A percentile compares a stretch with the other conserved stretches of the same genome.
These are phyloP conservation scores for Saccostrea glomerata DNA, from an alignment of 1,140 invertebrate genomes.

Conservation along the genomic window DNA sequence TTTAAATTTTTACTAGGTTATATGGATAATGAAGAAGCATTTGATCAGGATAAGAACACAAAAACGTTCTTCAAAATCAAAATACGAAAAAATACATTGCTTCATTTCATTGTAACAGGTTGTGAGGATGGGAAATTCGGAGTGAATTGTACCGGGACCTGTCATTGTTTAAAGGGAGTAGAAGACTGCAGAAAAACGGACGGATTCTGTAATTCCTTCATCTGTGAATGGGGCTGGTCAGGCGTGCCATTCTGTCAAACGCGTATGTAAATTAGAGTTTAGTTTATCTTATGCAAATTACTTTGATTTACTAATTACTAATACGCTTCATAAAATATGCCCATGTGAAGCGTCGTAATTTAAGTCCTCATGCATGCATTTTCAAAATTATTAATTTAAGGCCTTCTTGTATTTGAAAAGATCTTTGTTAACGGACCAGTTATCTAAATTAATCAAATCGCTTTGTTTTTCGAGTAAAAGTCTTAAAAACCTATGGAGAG, in stretches of 20 bases:
- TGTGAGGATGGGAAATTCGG: constrained; percentile 63
- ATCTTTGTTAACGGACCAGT: no score
- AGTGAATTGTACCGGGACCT: constrained; percentile 61
- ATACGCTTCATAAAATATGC: no score
- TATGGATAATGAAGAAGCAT: not conserved
- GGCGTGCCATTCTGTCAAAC: constrained; percentile 49
- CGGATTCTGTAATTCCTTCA: constrained; percentile 56
- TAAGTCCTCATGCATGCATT: no score
- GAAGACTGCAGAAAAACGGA: constrained; percentile 56
- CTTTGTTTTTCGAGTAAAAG: no score
- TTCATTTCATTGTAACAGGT: constrained; percentile 44
- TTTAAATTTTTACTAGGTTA: not conserved
- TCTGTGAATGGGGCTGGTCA: constrained; percentile 48
- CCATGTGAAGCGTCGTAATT: no score
- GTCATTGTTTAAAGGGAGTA: constrained; percentile 65
- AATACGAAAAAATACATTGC: not conserved
- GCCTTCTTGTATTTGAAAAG: no score
- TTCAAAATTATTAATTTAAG: no score
- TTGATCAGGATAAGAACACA: not conserved
- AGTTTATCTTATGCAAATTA: not conserved
- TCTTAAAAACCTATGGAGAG: no score
- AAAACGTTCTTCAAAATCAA: not conserved
- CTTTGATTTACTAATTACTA: no score
- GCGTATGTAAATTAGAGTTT: constrained; percentile 24
- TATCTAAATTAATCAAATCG: no score